Evolutionary conservation across 2,888 invertebrate genomes (phyloP).

Genomic region (Melanargia galathea): DNA sequence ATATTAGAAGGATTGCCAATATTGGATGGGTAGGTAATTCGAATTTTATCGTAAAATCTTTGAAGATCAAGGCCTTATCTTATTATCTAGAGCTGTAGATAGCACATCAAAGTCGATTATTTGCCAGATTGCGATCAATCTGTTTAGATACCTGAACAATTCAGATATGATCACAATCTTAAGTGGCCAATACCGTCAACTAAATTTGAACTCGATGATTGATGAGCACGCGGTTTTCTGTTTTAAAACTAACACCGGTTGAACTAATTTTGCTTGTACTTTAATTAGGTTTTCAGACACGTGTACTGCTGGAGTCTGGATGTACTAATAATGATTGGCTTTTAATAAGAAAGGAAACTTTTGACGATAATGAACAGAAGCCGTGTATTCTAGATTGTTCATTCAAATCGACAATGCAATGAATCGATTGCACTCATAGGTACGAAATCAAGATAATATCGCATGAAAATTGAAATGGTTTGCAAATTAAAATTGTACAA

Average conservation of each 20-base stretch:
- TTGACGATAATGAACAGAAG: background rate
- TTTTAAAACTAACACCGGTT: background rate
- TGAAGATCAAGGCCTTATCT: constrained; percentile 30
- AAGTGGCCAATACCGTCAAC: constrained; percentile 26
- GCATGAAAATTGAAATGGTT: background rate
- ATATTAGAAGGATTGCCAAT: background rate
- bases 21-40: constrained; percentile 6
- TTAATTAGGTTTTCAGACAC: background rate
- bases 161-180: constrained; percentile 32
- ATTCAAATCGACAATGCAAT: constrained; percentile 3
- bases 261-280: background rate
- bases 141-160: constrained; percentile 35
- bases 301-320: background rate
- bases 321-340: background rate
- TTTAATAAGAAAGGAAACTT: background rate
- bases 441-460: background rate
- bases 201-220: constrained; percentile 5
- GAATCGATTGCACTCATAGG: background rate
- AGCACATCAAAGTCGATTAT: constrained; percentile 41
- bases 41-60: constrained; percentile 26
- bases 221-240: constrained; percentile 12
- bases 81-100: constrained; percentile 40
- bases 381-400: constrained; percentile 2
- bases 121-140: constrained; percentile 38
- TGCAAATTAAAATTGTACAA: background rate